Base-by-base conservation (phyloP, 2,888 invertebrate species). In the Parascotia fuliginaria region DNA sequence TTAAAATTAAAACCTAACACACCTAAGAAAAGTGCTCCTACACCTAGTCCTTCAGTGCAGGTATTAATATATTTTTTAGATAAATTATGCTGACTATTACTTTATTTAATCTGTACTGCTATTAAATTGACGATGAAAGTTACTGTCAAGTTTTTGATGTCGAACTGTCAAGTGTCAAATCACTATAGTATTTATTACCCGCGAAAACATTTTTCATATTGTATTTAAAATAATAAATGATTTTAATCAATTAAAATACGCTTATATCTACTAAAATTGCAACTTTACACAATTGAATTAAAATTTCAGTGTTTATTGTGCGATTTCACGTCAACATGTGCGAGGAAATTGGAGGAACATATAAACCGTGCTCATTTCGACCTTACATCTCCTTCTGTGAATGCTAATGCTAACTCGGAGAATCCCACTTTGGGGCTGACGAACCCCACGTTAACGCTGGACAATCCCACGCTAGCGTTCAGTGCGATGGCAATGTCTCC, bases 311-410 rank as follows among this genome's bases (percentile, higher is more conserved):
- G 97, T 83, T 95, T 96, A 36, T 93, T 97, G 83, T 97, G 97
- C 84, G 95, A 95, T 70, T 96, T 95, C 75, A 94, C 93, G 52
- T 96, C 96, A 75, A 94, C 94, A 79, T 95, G 95, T 85, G 95
- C 96, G 0, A 89, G 93, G 55, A 94, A 95, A 72, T 87, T 97
- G 59, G 96, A 97, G 77, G 96, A 96, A 81, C 97, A 97, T 82
- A 95, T 97, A 77, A 97, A 97, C 82, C 93, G 96, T 41, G 95
- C 95, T 58, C 97, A 97, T 83, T 96, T 97, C 86, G 96, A 96
- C 83, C 89, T 96, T 32, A 96, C 95, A 5, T 96, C 96, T 34
- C 96, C 96, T 9, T 95, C 95, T 53, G 84, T 95, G 39, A 76
- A 89, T 64, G 86, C 83, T 12, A 90, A 90, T 64, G 78, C 79